Evolutionary conservation across 2,888 invertebrate species (phyloP).

Genomic region (Pinctada fucata): DNA sequence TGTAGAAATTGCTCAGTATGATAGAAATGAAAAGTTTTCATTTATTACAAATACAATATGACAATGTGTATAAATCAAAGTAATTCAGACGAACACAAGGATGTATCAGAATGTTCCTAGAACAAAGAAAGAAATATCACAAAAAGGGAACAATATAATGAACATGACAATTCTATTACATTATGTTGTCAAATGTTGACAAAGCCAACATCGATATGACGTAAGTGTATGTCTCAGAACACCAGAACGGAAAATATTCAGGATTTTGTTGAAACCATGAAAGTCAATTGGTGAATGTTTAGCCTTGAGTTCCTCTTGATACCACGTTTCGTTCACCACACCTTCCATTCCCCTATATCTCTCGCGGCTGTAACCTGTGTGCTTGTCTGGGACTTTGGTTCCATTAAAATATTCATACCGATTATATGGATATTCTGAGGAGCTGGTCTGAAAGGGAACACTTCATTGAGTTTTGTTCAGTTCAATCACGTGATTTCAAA

Average conservation of each 20-base stretch:
- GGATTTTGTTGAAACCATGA: conserved; percentile 61
- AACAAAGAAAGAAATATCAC: too few relatives aligned
- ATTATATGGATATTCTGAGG: conserved; percentile 49
- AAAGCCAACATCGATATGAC: conserved; percentile 61
- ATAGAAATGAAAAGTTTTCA: too few relatives aligned
- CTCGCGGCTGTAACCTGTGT: conserved; percentile 23
- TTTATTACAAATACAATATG: too few relatives aligned
- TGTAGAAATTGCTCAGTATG: too few relatives aligned
- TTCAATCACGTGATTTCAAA: too few relatives aligned
- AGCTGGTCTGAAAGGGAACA: conserved; percentile 36
- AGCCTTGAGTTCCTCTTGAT: conserved; percentile 52
- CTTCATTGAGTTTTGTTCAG: too few relatives aligned
- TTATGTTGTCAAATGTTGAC: conserved; percentile 48
- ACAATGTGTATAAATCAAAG: too few relatives aligned
- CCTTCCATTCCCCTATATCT: conserved; percentile 57
- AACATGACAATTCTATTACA: neutral
- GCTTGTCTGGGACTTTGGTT: conserved; percentile 39
- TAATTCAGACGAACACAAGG: too few relatives aligned
- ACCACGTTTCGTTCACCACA: conserved; percentile 50
- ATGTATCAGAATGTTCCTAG: too few relatives aligned
- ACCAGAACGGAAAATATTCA: conserved; percentile 65
- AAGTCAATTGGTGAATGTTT: conserved; percentile 55
- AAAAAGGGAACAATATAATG: too few relatives aligned
- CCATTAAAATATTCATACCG: conserved; percentile 53
- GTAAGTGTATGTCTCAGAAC: conserved; percentile 66